phyloP scores from a whole-genome alignment of 2,113 vertebrate genomes.

The Tiliqua scincoides region DNA sequence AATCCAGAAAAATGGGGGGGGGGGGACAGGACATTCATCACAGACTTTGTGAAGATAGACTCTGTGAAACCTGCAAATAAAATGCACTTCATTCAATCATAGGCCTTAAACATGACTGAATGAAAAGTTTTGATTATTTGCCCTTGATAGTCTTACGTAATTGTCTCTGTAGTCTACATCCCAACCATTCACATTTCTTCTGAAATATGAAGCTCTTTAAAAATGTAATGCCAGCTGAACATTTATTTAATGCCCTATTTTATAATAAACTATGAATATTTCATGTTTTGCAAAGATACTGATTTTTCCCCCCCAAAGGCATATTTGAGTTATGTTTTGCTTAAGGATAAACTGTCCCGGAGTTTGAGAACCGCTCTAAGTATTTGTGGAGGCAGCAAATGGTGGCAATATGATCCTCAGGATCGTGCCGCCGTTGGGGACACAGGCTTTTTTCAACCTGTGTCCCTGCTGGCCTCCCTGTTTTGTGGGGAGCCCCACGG shows the following conservation, averaged over 20 bases:
- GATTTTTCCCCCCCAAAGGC: slow-evolving; percentile 39
- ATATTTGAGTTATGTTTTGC: slow-evolving; percentile 11
- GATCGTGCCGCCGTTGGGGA: too few relatives aligned
- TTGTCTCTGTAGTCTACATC: slow-evolving; percentile 55
- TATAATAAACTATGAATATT: slow-evolving; percentile 76
- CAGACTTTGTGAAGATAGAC: slow-evolving; percentile 18
- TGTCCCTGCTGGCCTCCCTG: too few relatives aligned
- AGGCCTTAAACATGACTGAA: background rate
- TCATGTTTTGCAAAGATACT: slow-evolving; percentile 65
- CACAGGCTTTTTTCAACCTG: too few relatives aligned
- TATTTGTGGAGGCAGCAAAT: too few relatives aligned
- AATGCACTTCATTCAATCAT: slow-evolving; percentile 39
- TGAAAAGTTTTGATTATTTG: slow-evolving; percentile 39
- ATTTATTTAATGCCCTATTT: slow-evolving; percentile 78
- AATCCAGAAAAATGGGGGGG: too few relatives aligned
- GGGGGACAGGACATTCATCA: too few relatives aligned
- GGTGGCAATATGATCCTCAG: too few relatives aligned
- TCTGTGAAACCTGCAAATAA: slow-evolving; percentile 29
- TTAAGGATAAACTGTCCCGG: slow-evolving; percentile 55
- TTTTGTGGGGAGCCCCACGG: too few relatives aligned
- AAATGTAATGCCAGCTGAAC: slow-evolving; percentile 74
- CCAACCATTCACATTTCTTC: slow-evolving; percentile 63
- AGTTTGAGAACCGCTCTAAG: too few relatives aligned
- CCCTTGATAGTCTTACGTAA: slow-evolving; percentile 52
- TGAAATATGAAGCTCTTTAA: slow-evolving; percentile 76